These are phyloP conservation scores for Lapara coniferarum DNA, from an alignment of 2,888 invertebrate species.

Conservation along the genomic window DNA sequence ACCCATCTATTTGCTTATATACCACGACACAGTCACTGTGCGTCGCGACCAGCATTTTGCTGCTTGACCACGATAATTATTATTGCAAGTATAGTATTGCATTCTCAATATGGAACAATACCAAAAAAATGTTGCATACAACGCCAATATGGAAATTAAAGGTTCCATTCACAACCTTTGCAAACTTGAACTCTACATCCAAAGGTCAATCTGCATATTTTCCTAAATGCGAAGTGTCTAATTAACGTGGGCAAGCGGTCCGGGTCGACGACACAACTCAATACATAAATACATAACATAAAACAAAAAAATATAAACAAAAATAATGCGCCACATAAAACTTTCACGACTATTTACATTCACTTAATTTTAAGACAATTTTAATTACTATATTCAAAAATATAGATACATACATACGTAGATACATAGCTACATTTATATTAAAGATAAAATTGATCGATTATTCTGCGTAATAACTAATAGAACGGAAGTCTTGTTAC, in stretches of 20 bases:
- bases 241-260: conserved; percentile 54
- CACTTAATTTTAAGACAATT: conserved; percentile 74
- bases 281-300: conserved; percentile 80
- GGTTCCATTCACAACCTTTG: conserved; percentile 16
- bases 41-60: conserved; percentile 54
- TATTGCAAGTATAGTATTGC: conserved; percentile 24
- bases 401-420: conserved; percentile 81
- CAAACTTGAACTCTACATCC: conserved; percentile 33
- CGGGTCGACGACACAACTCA: conserved; percentile 63
- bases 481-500: conserved; percentile 68
- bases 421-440: conserved; percentile 76
- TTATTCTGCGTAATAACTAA: conserved; percentile 62
- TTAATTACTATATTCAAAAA: conserved; percentile 78
- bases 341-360: conserved; percentile 80
- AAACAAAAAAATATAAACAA: conserved; percentile 72
- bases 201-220: not conserved
- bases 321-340: conserved; percentile 80
- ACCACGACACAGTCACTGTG: conserved; percentile 80
- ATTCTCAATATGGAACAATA: conserved; percentile 8
- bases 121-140: not conserved
- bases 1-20: conserved; percentile 82
- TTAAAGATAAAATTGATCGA: conserved; percentile 72
- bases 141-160: not conserved
- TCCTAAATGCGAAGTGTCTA: conserved; percentile 37
- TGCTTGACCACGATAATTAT: conserved; percentile 54